Conservation (phyloP, 2,797 vertebrate genomes). For the Pogoniulus pusillus region DNA sequence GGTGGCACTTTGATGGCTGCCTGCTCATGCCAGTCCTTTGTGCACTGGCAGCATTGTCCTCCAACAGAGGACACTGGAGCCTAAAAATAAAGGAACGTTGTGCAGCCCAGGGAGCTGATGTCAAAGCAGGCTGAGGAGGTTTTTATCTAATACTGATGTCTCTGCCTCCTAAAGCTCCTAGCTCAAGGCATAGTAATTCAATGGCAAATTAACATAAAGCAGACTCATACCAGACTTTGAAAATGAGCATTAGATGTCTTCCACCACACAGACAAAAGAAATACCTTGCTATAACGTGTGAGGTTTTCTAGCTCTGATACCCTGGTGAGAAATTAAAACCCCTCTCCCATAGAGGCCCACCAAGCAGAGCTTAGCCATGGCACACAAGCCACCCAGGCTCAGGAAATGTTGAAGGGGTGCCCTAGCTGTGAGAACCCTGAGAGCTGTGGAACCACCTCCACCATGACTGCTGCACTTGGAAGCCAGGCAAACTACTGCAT, state of each 20-base stretch:
- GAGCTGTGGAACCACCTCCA: too few relatives aligned
- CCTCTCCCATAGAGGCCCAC: not conserved
- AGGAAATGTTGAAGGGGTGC: not conserved
- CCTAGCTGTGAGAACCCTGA: not conserved
- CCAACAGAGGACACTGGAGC: conserved; percentile 24
- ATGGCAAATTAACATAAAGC: conserved; percentile 53
- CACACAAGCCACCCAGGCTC: not conserved
- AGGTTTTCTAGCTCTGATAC: conserved; percentile 11
- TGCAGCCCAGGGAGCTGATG: conserved; percentile 33
- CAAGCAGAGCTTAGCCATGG: not conserved
- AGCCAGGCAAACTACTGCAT: not conserved
- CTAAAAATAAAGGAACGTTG: conserved; percentile 46
- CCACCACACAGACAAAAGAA: not conserved
- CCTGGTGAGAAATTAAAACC: not conserved
- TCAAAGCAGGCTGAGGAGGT: conserved; percentile 31
- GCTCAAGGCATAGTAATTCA: conserved; percentile 34
- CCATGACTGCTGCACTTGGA: not conserved
- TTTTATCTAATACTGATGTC: conserved; percentile 38
- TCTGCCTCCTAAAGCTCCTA: conserved; percentile 16
- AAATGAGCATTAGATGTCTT: not conserved
- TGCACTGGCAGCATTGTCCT: not conserved
- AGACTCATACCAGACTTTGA: conserved; percentile 21
- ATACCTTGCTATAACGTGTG: not conserved
- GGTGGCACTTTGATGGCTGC: conserved; percentile 29
- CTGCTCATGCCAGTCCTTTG: not conserved